Percentiles rank a stretch among this genome's conserved stretches.
These are phyloP conservation scores for Leptopilina boulardi DNA, from an alignment of 1,140 invertebrate species.

Conservation along the genomic window DNA sequence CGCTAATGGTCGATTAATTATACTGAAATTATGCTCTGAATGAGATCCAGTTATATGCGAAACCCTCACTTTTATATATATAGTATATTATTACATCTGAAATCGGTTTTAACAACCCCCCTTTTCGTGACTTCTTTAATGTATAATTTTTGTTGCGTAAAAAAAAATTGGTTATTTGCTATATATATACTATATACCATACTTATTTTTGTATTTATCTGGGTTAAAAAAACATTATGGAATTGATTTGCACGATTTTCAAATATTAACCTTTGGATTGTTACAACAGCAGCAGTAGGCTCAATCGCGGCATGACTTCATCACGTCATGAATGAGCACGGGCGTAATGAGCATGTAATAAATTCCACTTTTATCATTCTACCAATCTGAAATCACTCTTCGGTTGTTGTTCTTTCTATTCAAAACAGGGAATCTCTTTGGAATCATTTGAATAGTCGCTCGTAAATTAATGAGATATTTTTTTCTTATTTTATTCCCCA, in stretches of 20 bases:
- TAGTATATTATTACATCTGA: slow-evolving; percentile 57
- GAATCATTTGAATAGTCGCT: no score
- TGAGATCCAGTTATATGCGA: slow-evolving; percentile 59
- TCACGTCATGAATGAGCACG: slow-evolving; percentile 15
- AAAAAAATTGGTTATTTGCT: no score
- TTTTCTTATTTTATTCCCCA: no score
- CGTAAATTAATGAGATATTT: no score
- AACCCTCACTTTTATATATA: slow-evolving; percentile 43
- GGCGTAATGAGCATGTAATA: slow-evolving; percentile 12
- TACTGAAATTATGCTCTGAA: slow-evolving; percentile 60
- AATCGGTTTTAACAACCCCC: slow-evolving; percentile 58
- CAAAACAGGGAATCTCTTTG: no score
- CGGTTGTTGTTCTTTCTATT: not conserved
- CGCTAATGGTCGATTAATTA: slow-evolving; percentile 61
- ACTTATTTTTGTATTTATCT: not conserved
- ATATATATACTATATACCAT: no score
- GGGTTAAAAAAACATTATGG: not conserved
- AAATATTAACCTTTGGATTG: not conserved
- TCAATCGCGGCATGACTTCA: not conserved
- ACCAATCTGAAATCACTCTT: slow-evolving; percentile 10
- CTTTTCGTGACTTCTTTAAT: slow-evolving; percentile 54
- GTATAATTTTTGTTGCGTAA: not conserved
- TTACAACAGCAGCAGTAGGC: not conserved
- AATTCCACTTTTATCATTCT: slow-evolving; percentile 25
- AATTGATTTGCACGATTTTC: not conserved